Base-by-base conservation (phyloP, 2,888 invertebrate genomes). In the Lycia hirtaria region DNA sequence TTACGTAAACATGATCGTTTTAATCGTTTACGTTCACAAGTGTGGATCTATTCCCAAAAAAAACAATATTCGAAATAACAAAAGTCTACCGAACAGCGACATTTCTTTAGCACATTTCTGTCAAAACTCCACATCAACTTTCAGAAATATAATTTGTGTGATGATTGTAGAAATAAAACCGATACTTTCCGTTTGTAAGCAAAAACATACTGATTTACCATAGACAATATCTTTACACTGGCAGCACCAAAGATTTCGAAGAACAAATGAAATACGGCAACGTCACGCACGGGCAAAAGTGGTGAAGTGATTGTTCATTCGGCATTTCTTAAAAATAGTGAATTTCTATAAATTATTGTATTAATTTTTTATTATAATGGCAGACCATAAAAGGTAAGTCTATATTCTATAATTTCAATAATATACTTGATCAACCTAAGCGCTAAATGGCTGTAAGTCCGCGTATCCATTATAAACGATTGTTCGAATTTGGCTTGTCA, bases 211-310 rank as follows among this genome's bases (percentile, higher is more conserved):
- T 45, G 20, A 30, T 43, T 50, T 51, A 33, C 50, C 59, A 64
- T 56, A 57, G 56, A 63, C 57, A 53, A 52, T 26, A 6, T 15
- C 26, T 38, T 66, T 56, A 51, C 7, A 50, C 54, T 82, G 76
- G 87, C 80, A 87, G 82, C 80, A 84, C 73, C 4, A 10, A 10
- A 56, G 57, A 75, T 75, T 67, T 28, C 33, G 41, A 4, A 17
- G 88, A 89, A 92, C 92, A 92, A 92, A 92, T 92, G 92, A 92
- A 92, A 92, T 91, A 90, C 89, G 88, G 91, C 92, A 92, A 92
- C 92, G 92, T 92, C 92, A 92, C 86, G 88, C 84, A 83, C 71
- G 74, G 74, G 76, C 72, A 78, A 77, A 83, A 82, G 79, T 77
- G 68, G 73, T 72, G 71, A 75, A 83, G 84, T 81, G 83, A 80